Percentiles rank a stretch among this genome's conserved stretches.
These are phyloP conservation scores for Nephotettix cincticeps DNA, from an alignment of 1,140 invertebrate genomes.

Conservation along the genomic window DNA sequence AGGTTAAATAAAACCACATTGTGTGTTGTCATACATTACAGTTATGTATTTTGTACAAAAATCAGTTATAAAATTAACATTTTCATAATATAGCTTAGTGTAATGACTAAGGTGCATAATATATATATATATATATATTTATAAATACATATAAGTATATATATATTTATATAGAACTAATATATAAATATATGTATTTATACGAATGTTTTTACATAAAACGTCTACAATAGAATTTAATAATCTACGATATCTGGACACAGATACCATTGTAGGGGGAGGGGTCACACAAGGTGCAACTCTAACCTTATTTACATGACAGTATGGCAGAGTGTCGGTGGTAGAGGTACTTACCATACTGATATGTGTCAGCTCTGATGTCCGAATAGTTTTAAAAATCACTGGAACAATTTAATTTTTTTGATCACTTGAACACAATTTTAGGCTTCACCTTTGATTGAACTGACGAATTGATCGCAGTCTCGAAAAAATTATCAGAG, in stretches of 20 bases:
- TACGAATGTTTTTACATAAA: slow-evolving; percentile 33
- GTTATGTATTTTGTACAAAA: slow-evolving; percentile 47
- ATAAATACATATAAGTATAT: slow-evolving; percentile 28
- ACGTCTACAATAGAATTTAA: slow-evolving; percentile 34
- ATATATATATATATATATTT: slow-evolving; percentile 33
- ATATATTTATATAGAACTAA: slow-evolving; percentile 22
- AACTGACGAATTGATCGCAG: too few relatives aligned
- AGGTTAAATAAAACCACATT: background rate
- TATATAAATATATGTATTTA: slow-evolving; percentile 14
- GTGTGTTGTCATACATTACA: slow-evolving; percentile 35
- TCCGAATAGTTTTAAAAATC: too few relatives aligned
- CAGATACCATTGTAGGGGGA: slow-evolving; percentile 8
- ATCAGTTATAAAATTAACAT: slow-evolving; percentile 47
- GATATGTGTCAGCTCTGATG: too few relatives aligned
- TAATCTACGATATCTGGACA: slow-evolving; percentile 36
- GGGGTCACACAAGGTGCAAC: too few relatives aligned
- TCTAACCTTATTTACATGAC: too few relatives aligned
- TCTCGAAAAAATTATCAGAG: too few relatives aligned
- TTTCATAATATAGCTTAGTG: slow-evolving; percentile 44
- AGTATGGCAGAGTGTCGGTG: slow-evolving; percentile 3
- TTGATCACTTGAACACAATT: too few relatives aligned
- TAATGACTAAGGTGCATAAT: slow-evolving; percentile 43
- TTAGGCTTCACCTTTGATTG: too few relatives aligned
- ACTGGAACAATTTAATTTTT: too few relatives aligned
- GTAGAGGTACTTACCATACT: slow-evolving; percentile 13